Percentiles rank a stretch among this genome's conserved stretches.
phyloP scores from a whole-genome alignment of 64 coral and sea anemone species.

The Dendronephthya gigantea region DNA sequence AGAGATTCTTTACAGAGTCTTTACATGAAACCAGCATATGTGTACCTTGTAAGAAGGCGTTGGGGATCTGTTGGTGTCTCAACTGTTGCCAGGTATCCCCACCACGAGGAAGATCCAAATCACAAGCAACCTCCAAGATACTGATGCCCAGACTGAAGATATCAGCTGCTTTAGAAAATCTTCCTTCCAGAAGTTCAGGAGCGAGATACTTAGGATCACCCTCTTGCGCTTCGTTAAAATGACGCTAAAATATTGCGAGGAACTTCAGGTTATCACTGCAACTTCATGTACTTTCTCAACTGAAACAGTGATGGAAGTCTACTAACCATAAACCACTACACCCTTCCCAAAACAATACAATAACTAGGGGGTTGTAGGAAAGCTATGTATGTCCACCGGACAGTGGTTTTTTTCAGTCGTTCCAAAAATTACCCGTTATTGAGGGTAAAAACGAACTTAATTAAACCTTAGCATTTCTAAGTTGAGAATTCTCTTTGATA shows the following conservation, averaged over 20 bases:
- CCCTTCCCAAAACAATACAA: too few species aligned
- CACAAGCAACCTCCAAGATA: conserved; percentile 72
- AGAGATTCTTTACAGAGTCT: too few species aligned
- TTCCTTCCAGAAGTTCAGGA: conserved; percentile 84
- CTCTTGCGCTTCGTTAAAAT: conserved; percentile 57
- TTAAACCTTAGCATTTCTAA: too few species aligned
- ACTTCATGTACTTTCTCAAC: background rate
- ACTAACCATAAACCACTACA: too few species aligned
- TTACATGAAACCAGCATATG: background rate
- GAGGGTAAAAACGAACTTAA: too few species aligned
- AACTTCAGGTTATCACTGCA: background rate
- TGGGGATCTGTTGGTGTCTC: conserved; percentile 59
- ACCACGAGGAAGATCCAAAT: conserved; percentile 77
- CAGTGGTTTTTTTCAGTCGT: too few species aligned
- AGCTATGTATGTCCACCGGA: too few species aligned
- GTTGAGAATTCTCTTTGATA: too few species aligned
- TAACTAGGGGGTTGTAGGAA: too few species aligned
- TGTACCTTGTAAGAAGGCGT: conserved; percentile 75
- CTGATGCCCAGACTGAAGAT: conserved; percentile 95
- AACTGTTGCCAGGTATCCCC: conserved; percentile 94
- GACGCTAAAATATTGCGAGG: conserved; percentile 18
- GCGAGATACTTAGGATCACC: conserved; percentile 90
- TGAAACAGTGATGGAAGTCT: too few species aligned
- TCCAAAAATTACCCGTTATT: too few species aligned
- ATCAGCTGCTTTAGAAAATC: conserved; percentile 80